phyloP scores from a whole-genome alignment of 2,888 invertebrate genomes.

The Platynereis dumerilii region DNA sequence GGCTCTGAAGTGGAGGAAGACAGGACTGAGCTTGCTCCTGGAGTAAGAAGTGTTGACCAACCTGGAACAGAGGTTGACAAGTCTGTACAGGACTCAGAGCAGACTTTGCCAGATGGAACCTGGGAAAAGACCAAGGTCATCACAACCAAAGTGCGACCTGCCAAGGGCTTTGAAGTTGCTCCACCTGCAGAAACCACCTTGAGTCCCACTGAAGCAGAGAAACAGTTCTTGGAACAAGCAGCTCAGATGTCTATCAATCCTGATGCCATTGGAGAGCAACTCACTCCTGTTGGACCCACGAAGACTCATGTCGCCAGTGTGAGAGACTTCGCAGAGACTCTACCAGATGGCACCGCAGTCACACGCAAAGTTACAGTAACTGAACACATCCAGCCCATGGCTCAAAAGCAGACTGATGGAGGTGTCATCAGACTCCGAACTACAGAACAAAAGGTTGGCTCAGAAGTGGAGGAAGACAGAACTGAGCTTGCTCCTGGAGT shows the following conservation, averaged over 20 bases:
- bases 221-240: no score
- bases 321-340: conserved; percentile 41
- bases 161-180: no score
- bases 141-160: conserved; percentile 10
- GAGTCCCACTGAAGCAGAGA: no score
- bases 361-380: conserved; percentile 44
- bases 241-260: no score
- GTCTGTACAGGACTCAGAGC: conserved; percentile 14
- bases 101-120: conserved; percentile 21
- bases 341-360: conserved; percentile 50
- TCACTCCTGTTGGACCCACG: conserved; percentile 32
- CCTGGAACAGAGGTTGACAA: neutral
- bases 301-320: conserved; percentile 17
- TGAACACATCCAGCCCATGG: conserved; percentile 18
- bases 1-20: conserved; percentile 28
- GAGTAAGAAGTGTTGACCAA: conserved; percentile 14
- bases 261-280: conserved; percentile 5
- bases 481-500: conserved; percentile 21
- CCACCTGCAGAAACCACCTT: no score
- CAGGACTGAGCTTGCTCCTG: conserved; percentile 21
- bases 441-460: conserved; percentile 35
- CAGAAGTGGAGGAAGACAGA: conserved; percentile 32
- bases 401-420: conserved; percentile 31
- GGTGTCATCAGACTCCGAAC: conserved; percentile 40
- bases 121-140: conserved; percentile 18